Base-by-base conservation (phyloP, 2,113 vertebrate species). In the Atractosteus spatula region DNA sequence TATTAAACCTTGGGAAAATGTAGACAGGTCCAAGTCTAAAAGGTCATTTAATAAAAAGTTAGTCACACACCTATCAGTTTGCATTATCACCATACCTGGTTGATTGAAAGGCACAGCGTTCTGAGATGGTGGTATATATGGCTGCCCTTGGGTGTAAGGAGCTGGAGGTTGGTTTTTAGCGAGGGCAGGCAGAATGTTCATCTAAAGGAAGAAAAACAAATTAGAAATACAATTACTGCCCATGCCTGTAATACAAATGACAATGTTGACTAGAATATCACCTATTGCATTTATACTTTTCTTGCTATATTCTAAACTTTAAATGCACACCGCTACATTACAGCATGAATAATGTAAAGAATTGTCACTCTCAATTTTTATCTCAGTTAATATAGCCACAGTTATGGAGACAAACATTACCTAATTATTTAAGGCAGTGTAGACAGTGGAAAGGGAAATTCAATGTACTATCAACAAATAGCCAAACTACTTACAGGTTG, bases 51-150 rank as follows among this genome's bases (percentile, higher is more conserved):
- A 51, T 51, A 51, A 51, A 51, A 51, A 5, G 8, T 7, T 51
- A 51, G 8, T 10, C 8, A 51, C 5, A 7, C 1, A 14, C 59
- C 17, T 62, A 62, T 14, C 5, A 14, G 17, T 7, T 0, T 62
- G 13, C 14, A 62, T 11, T 11, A 29, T 62, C 8, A 51, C 81
- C 89, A 81, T 67, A 97, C 96, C 89, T 87, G 91, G 85, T 75
- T 92, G 92, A 82, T 71, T 88, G 88, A 89, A 98, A 93, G 85
- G 85, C 79, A 85, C 93, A 55, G 91, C 77, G 87, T 90, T 96
- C 75, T 88, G 89, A 75, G 81, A 78, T 74, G 84, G 85, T 79
- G 90, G 89, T 74, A 95, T 88, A 87, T 94, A 96, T 0, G 92
- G 84, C 68, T 93, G 94, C 81, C 86, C 89, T 79, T 91, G 92